Percentiles rank a stretch among this genome's conserved stretches.
Evolutionary conservation across 2,113 vertebrate species (phyloP).

Genomic region (Heterochromis multidens): DNA sequence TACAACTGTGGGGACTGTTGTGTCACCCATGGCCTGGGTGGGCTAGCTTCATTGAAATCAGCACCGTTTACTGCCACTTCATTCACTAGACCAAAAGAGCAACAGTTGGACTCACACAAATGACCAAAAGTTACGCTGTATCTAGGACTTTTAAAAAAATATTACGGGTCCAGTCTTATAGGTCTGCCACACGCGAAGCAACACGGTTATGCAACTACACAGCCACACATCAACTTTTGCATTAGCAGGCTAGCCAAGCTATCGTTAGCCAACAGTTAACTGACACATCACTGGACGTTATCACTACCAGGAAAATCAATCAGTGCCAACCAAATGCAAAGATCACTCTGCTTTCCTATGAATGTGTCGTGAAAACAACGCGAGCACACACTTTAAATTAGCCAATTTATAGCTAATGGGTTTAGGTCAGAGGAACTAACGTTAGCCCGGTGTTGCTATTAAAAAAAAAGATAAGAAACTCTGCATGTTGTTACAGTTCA

Average conservation of each 20-base stretch:
- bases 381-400: background rate
- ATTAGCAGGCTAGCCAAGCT: constrained; percentile 23
- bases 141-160: background rate
- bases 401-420: too few relatives aligned
- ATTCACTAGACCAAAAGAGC: background rate
- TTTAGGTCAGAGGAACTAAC: background rate
- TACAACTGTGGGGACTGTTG: background rate
- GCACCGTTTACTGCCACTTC: background rate
- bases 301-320: background rate
- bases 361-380: background rate
- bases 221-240: constrained; percentile 10
- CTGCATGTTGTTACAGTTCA: background rate
- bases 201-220: background rate
- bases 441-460: background rate
- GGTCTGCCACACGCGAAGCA: background rate
- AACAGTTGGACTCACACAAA: constrained; percentile 14
- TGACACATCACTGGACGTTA: constrained; percentile 49
- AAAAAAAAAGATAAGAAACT: background rate
- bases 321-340: background rate
- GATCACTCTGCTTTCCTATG: background rate
- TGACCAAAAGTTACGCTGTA: background rate
- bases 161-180: background rate
- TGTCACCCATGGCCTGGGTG: background rate
- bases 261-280: constrained; percentile 22
- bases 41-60: background rate